Base-by-base conservation (phyloP, 2,797 vertebrate genomes). In the Spinus olivaceus region DNA sequence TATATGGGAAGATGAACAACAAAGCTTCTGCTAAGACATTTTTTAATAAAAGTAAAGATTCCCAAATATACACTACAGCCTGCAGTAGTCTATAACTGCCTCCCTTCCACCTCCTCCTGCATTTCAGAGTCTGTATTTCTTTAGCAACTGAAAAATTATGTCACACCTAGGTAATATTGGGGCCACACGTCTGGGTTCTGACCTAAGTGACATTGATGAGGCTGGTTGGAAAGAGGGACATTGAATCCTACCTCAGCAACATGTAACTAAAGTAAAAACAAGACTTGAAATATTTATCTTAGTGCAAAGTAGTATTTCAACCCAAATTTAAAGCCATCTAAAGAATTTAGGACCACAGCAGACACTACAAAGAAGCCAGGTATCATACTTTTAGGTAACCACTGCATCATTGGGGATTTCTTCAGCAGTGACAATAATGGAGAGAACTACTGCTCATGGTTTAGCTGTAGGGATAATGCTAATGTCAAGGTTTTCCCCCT, bases 1-100 rank as follows among this genome's bases (percentile, higher is more conserved):
- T 87, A 80, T 22, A 89, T 12, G n/a, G 78, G 71, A 92, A 89
- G 77, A 90, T 56, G 85, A 94, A 87, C 74, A 90, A 86, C 83
- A 92, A 95, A 92, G 74, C 86, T 87, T 77, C 78, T 84, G 61
- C 92, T 80, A 67, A 87, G 61, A 71, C 41, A 47, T 81, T 90
- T 94, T 80, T 56, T 28, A 95, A 91, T 66, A 54, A 30, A 92
- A 92, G 60, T 79, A 77, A 84, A 87, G 74, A 90, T 60, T 77
- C 50, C 42, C 53, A 67, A 19, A 88, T 91, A 92, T 21, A 85
- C 69, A 72, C 81, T 67, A 59, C n/a, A 80, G 78, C 16, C 53
- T 80, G 49, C 60, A 95, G 84, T 57, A 25, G 54, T 57, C n/a
- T 35, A 17, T 57, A 57, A 57, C 54, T 57, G 54, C 54, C 54